These are phyloP conservation scores for Rhabdomys pumilio DNA, from an alignment of 2,797 vertebrate species.

Conservation along the genomic window DNA sequence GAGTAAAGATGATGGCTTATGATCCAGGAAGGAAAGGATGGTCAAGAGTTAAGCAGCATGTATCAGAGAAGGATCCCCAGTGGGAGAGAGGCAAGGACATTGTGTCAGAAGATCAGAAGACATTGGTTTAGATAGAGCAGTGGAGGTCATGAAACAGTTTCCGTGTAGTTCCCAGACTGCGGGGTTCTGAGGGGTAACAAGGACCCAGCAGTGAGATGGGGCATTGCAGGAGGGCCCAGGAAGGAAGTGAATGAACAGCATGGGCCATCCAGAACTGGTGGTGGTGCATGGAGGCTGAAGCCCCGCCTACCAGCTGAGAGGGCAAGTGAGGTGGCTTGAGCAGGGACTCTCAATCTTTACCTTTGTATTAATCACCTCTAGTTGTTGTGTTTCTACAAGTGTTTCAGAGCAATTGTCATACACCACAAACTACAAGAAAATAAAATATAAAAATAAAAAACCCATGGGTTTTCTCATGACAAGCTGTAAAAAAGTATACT, in stretches of 20 bases:
- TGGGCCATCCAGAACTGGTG: accelerated
- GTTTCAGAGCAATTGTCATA: not conserved
- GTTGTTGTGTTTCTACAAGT: not conserved
- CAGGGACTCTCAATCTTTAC: not conserved
- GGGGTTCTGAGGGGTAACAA: not conserved
- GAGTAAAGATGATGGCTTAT: not conserved
- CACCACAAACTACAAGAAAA: not conserved
- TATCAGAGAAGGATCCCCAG: not conserved
- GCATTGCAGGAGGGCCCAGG: no score
- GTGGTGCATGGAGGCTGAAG: accelerated
- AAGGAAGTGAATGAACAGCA: accelerated
- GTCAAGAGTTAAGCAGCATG: not conserved
- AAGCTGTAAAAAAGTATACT: not conserved
- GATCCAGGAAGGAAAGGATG: accelerated
- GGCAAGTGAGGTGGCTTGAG: accelerated
- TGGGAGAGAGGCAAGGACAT: not conserved
- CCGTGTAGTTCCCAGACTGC: not conserved
- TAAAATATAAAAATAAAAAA: not conserved
- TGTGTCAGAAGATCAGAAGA: accelerated
- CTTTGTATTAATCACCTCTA: accelerated
- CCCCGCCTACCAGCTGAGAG: accelerated
- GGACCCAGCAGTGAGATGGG: accelerated
- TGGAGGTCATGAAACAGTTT: accelerated
- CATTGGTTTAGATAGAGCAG: accelerated
- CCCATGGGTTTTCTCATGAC: not conserved